Base-by-base conservation (phyloP, 2,113 vertebrate species). In the Chunga burmeisteri region DNA sequence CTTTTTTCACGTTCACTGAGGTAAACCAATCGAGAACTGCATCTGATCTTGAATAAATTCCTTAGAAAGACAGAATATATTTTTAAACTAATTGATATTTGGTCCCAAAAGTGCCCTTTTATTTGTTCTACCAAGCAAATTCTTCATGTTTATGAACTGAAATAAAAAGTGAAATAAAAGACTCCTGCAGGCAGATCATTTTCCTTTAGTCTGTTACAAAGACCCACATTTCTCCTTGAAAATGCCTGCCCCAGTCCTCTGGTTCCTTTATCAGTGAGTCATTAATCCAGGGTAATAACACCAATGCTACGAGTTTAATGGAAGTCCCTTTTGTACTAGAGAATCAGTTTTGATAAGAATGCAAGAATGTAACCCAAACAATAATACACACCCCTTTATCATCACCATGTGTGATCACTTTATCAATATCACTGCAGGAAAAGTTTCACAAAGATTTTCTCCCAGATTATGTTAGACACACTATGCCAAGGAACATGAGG, bases 101-200 rank as follows among this genome's bases (percentile, higher is more conserved):
- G 26, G 5, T 27, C 6, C 32, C 59, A 80, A 87, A 67, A 66
- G 44, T 11, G 67, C 1, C 23, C 18, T 63, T 82, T 92, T 83
- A 27, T 93, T 80, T 94, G 10, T 67, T 94, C 56, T 88, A 62
- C 23, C 34, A 81, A 97, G n/a, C 16, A 96, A 95, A 95, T 94
- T 92, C 68, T 92, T 96, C 91, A 56, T 18, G 26, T 90, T 94
- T 97, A 95, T 18, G 58, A 36, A 61, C 52, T 66, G 68, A 96
- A 97, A 96, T 88, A 36, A 91, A 88, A 93, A 94, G 27, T 32
- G 32, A 88, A 85, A 94, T 80, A 91, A 65, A 88, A 25, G 22
- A 70, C 30, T 91, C 38, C 80, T 94, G 65, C 52, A 96, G 96
- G 30, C 18, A 47, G 70, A 74, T 34, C 0, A 52, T 73, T 82